These are phyloP conservation scores for Urocolius indicus DNA, from an alignment of 2,113 vertebrate species.

Conservation along the genomic window DNA sequence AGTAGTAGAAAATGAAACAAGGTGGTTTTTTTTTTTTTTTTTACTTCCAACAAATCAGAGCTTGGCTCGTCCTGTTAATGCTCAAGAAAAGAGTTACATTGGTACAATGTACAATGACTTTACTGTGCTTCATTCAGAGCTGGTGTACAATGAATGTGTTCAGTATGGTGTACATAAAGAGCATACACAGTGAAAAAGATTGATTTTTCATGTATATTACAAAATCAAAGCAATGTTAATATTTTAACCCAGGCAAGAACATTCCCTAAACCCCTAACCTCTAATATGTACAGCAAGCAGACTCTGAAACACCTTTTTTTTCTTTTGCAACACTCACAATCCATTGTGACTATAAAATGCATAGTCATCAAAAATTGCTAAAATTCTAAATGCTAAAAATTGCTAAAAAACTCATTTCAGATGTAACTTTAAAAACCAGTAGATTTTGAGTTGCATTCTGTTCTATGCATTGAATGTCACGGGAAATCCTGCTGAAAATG, in stretches of 20 bases:
- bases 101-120: background rate
- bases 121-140: background rate
- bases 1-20: background rate
- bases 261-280: background rate
- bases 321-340: background rate
- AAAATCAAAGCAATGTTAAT: constrained; percentile 9
- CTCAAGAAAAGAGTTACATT: background rate
- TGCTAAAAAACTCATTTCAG: background rate
- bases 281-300: background rate
- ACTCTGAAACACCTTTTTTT: background rate
- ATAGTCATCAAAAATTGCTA: background rate
- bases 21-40: background rate
- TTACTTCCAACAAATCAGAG: background rate
- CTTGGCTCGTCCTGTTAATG: background rate
- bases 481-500: background rate
- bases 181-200: background rate
- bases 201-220: constrained; percentile 15
- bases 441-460: background rate
- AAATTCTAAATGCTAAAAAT: too few relatives aligned
- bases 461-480: background rate
- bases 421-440: background rate
- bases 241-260: background rate
- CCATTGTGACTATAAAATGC: background rate
- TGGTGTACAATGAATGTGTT: background rate
- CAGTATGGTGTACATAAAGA: background rate